Conservation (phyloP, 2,113 vertebrate genomes). For the Ceratotherium simum region DNA sequence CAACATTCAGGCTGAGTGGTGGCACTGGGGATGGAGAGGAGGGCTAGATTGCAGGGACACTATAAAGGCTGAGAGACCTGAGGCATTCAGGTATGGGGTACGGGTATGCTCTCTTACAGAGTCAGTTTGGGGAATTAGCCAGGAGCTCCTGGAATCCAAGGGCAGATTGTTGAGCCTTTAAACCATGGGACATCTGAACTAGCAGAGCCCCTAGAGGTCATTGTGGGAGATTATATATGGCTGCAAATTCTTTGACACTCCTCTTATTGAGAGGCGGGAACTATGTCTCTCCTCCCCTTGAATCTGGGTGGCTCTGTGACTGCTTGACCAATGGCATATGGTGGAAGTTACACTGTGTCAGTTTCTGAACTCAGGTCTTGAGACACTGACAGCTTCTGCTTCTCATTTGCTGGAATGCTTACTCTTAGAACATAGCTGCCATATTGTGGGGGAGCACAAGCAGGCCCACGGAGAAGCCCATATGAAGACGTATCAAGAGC, state of each 20-base stretch:
- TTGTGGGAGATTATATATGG: fast-evolving
- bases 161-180: neutral
- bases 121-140: neutral
- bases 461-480: neutral
- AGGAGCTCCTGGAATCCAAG: neutral
- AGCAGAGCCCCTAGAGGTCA: neutral
- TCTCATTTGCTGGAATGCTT: neutral
- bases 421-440: neutral
- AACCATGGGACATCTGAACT: neutral
- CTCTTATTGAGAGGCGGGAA: neutral
- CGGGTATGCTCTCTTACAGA: neutral
- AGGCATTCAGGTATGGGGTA: neutral
- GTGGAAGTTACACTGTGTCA: neutral
- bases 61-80: neutral
- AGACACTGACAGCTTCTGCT: neutral
- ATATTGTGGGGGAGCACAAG: neutral
- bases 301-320: neutral
- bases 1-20: neutral
- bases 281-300: neutral
- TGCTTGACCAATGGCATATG: no score
- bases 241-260: neutral
- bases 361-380: neutral
- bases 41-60: neutral
- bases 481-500: neutral
- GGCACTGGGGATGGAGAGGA: fast-evolving